These are phyloP conservation scores for Caenorhabditis afra DNA, from an alignment of 2,888 invertebrate species.

Conservation along the genomic window DNA sequence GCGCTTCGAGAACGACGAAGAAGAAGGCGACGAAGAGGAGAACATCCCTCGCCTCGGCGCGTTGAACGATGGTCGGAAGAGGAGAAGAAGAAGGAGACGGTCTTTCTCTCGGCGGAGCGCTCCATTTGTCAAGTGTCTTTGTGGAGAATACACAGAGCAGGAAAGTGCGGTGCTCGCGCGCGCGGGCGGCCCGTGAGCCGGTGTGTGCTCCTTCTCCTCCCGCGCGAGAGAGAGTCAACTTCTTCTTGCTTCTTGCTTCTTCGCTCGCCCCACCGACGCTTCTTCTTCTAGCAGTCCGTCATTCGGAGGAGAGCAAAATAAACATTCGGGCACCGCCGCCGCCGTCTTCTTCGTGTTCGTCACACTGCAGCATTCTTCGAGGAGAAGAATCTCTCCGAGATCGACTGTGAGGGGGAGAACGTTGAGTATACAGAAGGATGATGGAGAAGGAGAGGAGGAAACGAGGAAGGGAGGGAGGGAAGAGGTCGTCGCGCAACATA, in stretches of 20 bases:
- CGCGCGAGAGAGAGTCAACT: slow-evolving; percentile 44
- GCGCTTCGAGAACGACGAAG: slow-evolving; percentile 7
- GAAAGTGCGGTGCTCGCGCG: background rate
- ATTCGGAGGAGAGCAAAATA: slow-evolving; percentile 44
- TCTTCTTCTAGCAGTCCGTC: slow-evolving; percentile 45
- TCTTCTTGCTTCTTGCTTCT: slow-evolving; percentile 35
- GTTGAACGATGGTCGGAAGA: background rate
- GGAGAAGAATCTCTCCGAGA: slow-evolving; percentile 24
- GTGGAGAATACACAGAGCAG: slow-evolving; percentile 39
- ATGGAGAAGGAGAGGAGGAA: background rate
- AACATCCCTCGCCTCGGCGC: background rate
- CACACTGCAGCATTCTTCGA: background rate
- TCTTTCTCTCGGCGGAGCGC: slow-evolving; percentile 5
- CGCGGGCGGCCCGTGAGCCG: slow-evolving; percentile 21
- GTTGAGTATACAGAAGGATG: slow-evolving; percentile 28
- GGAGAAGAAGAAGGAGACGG: slow-evolving; percentile 1
- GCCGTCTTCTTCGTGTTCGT: slow-evolving; percentile 22
- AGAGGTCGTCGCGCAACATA: slow-evolving; percentile 15
- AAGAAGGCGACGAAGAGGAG: slow-evolving; percentile 1
- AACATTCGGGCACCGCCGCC: slow-evolving; percentile 42
- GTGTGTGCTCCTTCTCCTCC: slow-evolving; percentile 35
- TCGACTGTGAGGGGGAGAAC: slow-evolving; percentile 26
- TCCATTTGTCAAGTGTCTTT: slow-evolving; percentile 54
- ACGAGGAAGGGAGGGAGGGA: background rate
- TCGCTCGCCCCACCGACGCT: slow-evolving; percentile 18